Percentiles rank a stretch among this genome's conserved stretches.
Conservation (phyloP, 2,797 vertebrate genomes). For the Rhynchotus rufescens region DNA sequence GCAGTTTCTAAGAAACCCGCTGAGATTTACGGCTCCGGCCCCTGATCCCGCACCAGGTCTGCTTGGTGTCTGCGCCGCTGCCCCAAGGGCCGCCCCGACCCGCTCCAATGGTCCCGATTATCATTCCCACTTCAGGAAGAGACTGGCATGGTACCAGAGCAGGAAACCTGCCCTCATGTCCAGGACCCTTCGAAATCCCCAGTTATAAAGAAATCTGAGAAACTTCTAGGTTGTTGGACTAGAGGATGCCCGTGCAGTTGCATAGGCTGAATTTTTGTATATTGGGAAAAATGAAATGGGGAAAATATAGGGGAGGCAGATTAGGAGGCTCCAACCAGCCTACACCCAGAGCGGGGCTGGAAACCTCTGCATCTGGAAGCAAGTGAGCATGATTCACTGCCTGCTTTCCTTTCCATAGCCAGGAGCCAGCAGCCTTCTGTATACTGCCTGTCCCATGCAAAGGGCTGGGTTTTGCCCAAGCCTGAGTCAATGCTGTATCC, state of each 20-base stretch:
- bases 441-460: neutral
- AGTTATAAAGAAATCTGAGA: neutral
- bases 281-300: neutral
- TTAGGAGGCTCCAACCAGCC: neutral
- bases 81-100: neutral
- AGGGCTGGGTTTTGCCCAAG: neutral
- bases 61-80: neutral
- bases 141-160: neutral
- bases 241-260: neutral
- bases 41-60: neutral
- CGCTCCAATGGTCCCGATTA: neutral
- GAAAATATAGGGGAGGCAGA: neutral
- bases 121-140: neutral
- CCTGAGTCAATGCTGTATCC: conserved; percentile 9
- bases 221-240: neutral
- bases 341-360: neutral
- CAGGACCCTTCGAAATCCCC: neutral
- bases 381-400: neutral
- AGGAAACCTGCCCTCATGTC: neutral
- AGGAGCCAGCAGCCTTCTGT: neutral
- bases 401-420: fast-evolving
- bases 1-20: conserved; percentile 12
- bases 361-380: neutral
- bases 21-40: conserved; percentile 7
- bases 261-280: neutral